Conservation (phyloP, 2,113 vertebrate species). For the Phalacrocorax pelagicus region DNA sequence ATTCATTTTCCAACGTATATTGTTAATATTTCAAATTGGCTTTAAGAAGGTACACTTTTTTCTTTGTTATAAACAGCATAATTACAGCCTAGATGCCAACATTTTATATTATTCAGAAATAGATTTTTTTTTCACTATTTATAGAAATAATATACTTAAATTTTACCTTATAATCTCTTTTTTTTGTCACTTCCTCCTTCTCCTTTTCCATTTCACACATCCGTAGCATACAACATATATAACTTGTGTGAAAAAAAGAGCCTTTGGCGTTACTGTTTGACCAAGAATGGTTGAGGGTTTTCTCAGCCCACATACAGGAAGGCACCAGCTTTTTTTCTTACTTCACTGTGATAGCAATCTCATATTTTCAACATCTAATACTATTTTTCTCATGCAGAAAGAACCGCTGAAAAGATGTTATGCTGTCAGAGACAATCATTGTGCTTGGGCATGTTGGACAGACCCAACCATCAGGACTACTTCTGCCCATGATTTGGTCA, state of each 20-base stretch:
- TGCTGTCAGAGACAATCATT: not conserved
- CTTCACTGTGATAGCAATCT: not conserved
- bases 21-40: not conserved
- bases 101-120: not conserved
- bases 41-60: not conserved
- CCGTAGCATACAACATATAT: not conserved
- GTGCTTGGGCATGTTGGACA: not conserved
- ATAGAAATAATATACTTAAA: not conserved
- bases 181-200: not conserved
- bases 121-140: not conserved
- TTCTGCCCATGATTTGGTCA: not conserved
- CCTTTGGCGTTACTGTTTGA: not conserved
- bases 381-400: not conserved
- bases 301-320: constrained; percentile 46
- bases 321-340: not conserved
- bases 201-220: not conserved
- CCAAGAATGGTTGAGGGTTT: not conserved
- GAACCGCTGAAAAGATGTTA: not conserved
- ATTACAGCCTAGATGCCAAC: not conserved
- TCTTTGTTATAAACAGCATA: not conserved
- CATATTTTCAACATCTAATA: rapidly evolving
- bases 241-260: not conserved
- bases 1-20: rapidly evolving
- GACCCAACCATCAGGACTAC: not conserved
- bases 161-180: not conserved